These are phyloP conservation scores for Platichthys flesus DNA, from an alignment of 2,113 vertebrate species.

Conservation along the genomic window DNA sequence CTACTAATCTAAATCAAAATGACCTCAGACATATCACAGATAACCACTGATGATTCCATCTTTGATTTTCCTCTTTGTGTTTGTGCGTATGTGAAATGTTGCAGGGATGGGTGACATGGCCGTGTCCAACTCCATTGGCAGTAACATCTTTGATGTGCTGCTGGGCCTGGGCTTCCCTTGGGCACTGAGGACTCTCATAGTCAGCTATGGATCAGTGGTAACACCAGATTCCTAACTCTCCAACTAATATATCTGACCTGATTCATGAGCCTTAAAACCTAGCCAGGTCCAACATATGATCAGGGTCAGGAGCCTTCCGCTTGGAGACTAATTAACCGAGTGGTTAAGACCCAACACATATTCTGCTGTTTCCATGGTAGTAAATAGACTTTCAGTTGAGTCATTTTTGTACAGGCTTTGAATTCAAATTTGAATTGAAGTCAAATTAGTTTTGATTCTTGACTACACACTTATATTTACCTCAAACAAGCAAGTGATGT, in stretches of 20 bases:
- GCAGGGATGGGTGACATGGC: constrained; percentile 87
- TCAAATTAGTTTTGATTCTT: too few relatives aligned
- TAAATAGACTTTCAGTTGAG: too few relatives aligned
- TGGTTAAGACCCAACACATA: too few relatives aligned
- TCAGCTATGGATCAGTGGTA: constrained; percentile 84
- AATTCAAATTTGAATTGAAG: too few relatives aligned
- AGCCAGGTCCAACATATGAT: neutral
- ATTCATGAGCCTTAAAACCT: neutral
- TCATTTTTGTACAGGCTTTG: too few relatives aligned
- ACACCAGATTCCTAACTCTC: constrained; percentile 9
- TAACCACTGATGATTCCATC: neutral
- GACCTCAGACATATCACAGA: neutral
- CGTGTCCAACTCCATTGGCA: constrained; percentile 86
- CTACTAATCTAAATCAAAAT: too few relatives aligned
- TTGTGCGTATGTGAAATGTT: constrained; percentile 23
- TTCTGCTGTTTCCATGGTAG: too few relatives aligned
- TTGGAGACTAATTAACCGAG: neutral
- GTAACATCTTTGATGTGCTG: constrained; percentile 87
- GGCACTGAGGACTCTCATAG: constrained; percentile 83
- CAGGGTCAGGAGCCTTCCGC: neutral
- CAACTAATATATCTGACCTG: too few relatives aligned
- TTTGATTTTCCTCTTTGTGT: neutral
- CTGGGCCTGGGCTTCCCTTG: constrained; percentile 86
- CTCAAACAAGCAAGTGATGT: too few relatives aligned
- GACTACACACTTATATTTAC: too few relatives aligned